Base-by-base conservation (phyloP, 2,888 invertebrate genomes). In the Seira musarum region DNA sequence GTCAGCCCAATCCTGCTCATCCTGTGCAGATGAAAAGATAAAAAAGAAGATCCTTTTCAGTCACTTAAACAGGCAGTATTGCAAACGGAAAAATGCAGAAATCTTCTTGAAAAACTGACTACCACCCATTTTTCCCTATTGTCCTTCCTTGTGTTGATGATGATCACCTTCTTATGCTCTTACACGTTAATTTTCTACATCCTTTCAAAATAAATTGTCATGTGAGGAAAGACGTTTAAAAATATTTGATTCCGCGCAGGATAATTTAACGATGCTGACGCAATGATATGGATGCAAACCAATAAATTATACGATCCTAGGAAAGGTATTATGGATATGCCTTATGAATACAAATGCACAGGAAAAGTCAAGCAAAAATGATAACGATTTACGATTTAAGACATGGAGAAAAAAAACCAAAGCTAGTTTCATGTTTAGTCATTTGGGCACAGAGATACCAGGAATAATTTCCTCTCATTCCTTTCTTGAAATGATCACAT, bases 1-100 rank as follows among this genome's bases (percentile, higher is more conserved):
- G 61, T 73, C 74, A 74, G 75, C 80, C 80, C 80, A 81, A 76
- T 76, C 81, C 81, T 81, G 76, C 76, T 81, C 81, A 81, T 81
- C 81, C 81, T 81, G 81, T 81, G 64, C 2, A 81, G 81, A 81
- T 76, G 76, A 81, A 76, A 70, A 76, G 70, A 60, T 21, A 60
- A 60, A 60, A 81, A 81, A 81, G 69, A 76, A 76, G 81, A 81
- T 81, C 81, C 81, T 81, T 76, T 67, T 76, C 76, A 81, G 81
- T 81, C 72, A 81, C 81, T 70, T 60, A 60, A 21, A 21, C 22
- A 22, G 1, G 19, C 60, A 60, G 19, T 60, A 80, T 80, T 70
- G 80, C 66, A 70, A 75, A 75, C 2, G 21, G 22, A 60, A 66
- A 19, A 25, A 66, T 66, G 66, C 66, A 40, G 70, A 65, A 80